These are phyloP conservation scores for Poeciliopsis paucimaculata DNA, from an alignment of 2,797 vertebrate species.

Conservation along the genomic window DNA sequence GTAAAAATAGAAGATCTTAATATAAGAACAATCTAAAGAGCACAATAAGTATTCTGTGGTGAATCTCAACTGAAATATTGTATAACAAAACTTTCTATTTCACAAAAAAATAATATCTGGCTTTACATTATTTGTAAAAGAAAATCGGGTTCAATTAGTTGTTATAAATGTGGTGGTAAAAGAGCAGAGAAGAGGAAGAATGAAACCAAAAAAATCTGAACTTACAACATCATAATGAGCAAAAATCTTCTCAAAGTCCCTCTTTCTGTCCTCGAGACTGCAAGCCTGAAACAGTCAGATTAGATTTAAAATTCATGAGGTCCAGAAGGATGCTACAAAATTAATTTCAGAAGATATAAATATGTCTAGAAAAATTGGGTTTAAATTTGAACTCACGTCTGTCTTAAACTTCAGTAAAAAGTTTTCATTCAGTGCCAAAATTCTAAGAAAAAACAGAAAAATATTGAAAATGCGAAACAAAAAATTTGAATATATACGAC, in stretches of 20 bases:
- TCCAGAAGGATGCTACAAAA: background rate
- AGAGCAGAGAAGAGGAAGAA: background rate
- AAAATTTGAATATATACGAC: background rate
- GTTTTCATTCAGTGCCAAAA: conserved; percentile 92
- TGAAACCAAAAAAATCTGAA: background rate
- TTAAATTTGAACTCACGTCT: conserved; percentile 82
- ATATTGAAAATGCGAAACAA: background rate
- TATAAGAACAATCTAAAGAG: background rate
- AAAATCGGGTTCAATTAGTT: background rate
- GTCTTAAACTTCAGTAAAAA: conserved; percentile 94
- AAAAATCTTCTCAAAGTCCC: conserved; percentile 96
- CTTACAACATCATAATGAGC: conserved; percentile 93
- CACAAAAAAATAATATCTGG: background rate
- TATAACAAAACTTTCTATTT: background rate
- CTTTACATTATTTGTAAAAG: background rate
- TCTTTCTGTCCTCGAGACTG: conserved; percentile 87
- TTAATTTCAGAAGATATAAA: background rate
- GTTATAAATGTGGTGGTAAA: background rate
- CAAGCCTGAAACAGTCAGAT: conserved; percentile 77
- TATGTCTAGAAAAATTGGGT: background rate
- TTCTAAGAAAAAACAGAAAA: conserved; percentile 74
- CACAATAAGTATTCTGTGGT: background rate
- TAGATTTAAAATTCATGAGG: no score
- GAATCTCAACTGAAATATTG: background rate
- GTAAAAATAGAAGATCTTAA: background rate